Evolutionary conservation across 2,113 vertebrate genomes (phyloP).

Genomic region (Rana temporaria): DNA sequence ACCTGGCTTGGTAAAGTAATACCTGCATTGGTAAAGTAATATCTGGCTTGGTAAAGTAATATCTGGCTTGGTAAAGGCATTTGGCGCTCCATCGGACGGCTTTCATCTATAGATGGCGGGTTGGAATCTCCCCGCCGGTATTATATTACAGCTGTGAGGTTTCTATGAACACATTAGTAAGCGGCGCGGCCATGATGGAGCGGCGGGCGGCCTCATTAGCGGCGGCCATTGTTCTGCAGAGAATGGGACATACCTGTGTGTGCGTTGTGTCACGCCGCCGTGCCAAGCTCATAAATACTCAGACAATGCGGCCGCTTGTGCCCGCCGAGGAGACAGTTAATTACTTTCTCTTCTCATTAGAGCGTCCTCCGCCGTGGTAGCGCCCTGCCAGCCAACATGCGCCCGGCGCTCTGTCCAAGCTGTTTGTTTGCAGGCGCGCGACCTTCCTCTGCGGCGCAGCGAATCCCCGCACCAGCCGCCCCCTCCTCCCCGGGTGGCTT

Average conservation of each 20-base stretch:
- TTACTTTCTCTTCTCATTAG: background rate
- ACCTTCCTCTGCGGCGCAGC: background rate
- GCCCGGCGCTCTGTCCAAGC: background rate
- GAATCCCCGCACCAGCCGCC: background rate
- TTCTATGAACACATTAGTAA: too few relatives aligned
- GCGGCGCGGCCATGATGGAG: too few relatives aligned
- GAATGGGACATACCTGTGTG: slow-evolving; percentile 12
- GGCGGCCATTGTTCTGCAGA: background rate
- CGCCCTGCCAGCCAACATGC: background rate
- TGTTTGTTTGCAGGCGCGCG: background rate
- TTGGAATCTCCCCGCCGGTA: too few relatives aligned
- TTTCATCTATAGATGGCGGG: too few relatives aligned
- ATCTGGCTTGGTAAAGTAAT: too few relatives aligned
- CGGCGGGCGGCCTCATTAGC: background rate
- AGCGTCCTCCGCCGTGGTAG: background rate
- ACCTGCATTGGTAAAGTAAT: too few relatives aligned
- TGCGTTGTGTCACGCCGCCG: slow-evolving; percentile 33
- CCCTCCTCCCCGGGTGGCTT: background rate
- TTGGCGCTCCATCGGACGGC: too few relatives aligned
- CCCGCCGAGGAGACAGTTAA: slow-evolving; percentile 7
- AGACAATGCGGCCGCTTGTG: slow-evolving; percentile 29
- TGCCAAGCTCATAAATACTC: slow-evolving; percentile 49
- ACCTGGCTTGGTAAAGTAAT: too few relatives aligned
- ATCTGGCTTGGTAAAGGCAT: too few relatives aligned
- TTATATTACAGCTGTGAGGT: too few relatives aligned